These are phyloP conservation scores for Aulostomus chinensis DNA, from an alignment of 2,797 vertebrate species.

Conservation along the genomic window DNA sequence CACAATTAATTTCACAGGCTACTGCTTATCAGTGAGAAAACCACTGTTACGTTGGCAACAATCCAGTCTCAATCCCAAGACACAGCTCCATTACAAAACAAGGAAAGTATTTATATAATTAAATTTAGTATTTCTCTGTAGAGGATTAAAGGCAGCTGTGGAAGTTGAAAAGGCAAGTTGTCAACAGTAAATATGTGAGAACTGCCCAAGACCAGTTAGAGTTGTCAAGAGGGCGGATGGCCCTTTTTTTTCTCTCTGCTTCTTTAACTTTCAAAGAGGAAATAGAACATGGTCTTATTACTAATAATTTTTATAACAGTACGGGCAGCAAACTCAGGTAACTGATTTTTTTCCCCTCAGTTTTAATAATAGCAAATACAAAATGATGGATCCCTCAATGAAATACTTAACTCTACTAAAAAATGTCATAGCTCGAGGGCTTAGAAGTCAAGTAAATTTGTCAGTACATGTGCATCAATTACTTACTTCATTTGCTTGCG, in stretches of 20 bases:
- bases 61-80: constrained; percentile 37
- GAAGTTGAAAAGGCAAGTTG: constrained; percentile 55
- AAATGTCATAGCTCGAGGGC: too few relatives aligned
- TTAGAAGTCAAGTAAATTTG: too few relatives aligned
- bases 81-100: constrained; percentile 52
- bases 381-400: too few relatives aligned
- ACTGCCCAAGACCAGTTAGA: constrained; percentile 31
- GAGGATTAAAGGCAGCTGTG: constrained; percentile 70
- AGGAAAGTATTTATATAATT: constrained; percentile 61
- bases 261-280: constrained; percentile 9
- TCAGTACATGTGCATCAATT: too few relatives aligned
- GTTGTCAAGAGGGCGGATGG: constrained; percentile 15
- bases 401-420: too few relatives aligned
- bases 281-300: constrained; percentile 6
- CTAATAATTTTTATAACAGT: too few relatives aligned
- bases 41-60: constrained; percentile 9
- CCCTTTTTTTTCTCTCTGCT: constrained; percentile 3
- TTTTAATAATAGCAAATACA: not conserved
- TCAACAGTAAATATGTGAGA: constrained; percentile 52
- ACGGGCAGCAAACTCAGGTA: too few relatives aligned
- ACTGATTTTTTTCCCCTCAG: too few relatives aligned
- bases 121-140: constrained; percentile 47
- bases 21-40: constrained; percentile 43
- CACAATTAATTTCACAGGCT: constrained; percentile 37
- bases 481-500: too few relatives aligned